Evolutionary conservation across 2,888 invertebrate species (phyloP).

Genomic region (Baccha elongata): DNA sequence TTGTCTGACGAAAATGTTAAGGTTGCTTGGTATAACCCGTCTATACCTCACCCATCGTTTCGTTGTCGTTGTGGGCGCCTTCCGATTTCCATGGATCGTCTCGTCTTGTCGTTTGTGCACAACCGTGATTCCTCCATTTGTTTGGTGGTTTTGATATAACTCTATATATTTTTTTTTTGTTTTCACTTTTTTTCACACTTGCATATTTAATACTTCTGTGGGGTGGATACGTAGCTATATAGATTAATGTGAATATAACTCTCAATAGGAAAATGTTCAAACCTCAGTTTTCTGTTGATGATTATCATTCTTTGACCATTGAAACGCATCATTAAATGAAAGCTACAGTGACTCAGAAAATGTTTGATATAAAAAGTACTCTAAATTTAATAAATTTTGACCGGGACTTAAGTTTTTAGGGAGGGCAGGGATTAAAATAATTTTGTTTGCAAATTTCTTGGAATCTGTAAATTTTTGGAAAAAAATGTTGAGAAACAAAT

Average conservation of each 20-base stretch:
- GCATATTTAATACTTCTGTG: not conserved
- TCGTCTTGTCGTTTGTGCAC: conserved; percentile 36
- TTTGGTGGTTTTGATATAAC: conserved; percentile 43
- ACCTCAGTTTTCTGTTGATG: conserved; percentile 41
- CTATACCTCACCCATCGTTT: not conserved
- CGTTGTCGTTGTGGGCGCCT: not conserved
- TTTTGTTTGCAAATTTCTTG: too few relatives aligned
- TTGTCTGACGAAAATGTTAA: conserved; percentile 49
- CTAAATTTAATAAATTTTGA: too few relatives aligned
- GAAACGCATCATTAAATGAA: conserved; percentile 56
- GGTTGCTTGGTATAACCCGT: conserved; percentile 32
- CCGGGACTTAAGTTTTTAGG: too few relatives aligned
- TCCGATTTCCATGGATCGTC: not conserved
- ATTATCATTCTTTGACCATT: conserved; percentile 52
- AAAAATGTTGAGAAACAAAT: too few relatives aligned
- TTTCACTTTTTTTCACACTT: conserved; percentile 17
- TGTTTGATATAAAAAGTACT: too few relatives aligned
- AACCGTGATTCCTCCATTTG: conserved; percentile 65
- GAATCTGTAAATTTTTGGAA: too few relatives aligned
- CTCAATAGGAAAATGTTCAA: conserved; percentile 51
- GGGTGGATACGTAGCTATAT: conserved; percentile 29
- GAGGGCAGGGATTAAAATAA: too few relatives aligned
- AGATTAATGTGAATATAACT: conserved; percentile 46
- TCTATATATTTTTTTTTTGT: conserved; percentile 11
- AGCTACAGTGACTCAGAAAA: conserved; percentile 46